A percentile compares a stretch with the other conserved stretches of the same genome.
Conservation (phyloP, 2,113 vertebrate genomes). For the Himantopus leucocephalus region DNA sequence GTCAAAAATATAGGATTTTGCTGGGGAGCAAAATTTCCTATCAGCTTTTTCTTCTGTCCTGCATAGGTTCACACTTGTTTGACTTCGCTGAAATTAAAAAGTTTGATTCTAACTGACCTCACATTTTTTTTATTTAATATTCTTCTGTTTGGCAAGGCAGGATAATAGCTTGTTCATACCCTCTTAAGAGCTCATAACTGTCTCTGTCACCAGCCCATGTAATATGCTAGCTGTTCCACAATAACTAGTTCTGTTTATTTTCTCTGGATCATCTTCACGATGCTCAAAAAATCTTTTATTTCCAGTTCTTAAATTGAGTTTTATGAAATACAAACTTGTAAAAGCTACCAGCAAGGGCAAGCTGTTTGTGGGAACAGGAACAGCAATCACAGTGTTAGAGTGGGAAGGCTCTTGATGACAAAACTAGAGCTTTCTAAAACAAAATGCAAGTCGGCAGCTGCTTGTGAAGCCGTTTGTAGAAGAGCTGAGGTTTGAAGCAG, state of each 20-base stretch:
- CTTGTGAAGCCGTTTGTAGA: neutral
- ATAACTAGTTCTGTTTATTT: neutral
- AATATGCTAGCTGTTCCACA: neutral
- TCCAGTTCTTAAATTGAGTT: neutral
- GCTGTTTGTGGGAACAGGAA: neutral
- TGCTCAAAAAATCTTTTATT: neutral
- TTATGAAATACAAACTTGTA: neutral
- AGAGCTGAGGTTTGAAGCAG: neutral
- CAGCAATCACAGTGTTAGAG: neutral
- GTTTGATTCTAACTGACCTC: neutral
- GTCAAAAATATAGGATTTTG: neutral
- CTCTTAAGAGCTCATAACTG: neutral
- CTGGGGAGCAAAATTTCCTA: neutral
- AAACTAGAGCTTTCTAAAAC: neutral
- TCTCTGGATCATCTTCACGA: neutral
- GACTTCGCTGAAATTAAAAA: neutral
- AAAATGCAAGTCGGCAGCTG: neutral
- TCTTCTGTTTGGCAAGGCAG: neutral
- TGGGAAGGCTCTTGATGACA: neutral
- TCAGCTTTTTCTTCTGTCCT: neutral
- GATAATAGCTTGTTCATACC: neutral
- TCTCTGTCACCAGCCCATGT: neutral
- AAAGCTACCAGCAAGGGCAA: neutral
- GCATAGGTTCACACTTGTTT: neutral
- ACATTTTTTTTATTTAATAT: neutral